Evolutionary conservation across 2,113 vertebrate species (phyloP), one percentile per base, ranked within the genome.

Genomic region (Rhinolophus sinicus): DNA sequence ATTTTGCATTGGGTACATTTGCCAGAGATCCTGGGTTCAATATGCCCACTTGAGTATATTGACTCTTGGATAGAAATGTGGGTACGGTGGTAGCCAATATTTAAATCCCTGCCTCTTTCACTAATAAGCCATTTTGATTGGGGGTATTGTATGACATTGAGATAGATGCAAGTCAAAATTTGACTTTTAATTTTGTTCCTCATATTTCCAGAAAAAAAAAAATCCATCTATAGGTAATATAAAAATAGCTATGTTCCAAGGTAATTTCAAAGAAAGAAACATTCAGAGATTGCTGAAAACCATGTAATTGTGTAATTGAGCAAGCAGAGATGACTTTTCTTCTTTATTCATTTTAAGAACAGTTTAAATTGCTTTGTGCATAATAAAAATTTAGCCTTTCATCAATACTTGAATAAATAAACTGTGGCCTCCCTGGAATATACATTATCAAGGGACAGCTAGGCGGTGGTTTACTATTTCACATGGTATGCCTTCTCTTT

Each of bases 341-440:
- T 91, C 60, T 90, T 62, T 82, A 90, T 89, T 91, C 72, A 85
- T 95, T 96, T 93, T 91, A 94, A 96, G 81, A 85, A 93, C 18
- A 82, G 33, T 95, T 95, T 96, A 96, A 93, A 89, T 96, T 86
- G 91, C 50, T 78, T 95, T 84, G 47, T 86, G 33, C 82, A 83
- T 91, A 95, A 97, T 95, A 94, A 96, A 97, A 96, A 83, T 87
- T 89, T 93, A 96, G 93, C 52, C 85, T 96, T 94, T 94, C 52
- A 86, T 95, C 90, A 97, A 96, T 97, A 96, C 72, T 94, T 93
- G 88, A 30, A 94, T 93, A 94, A 96, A 92, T 95, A 92, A 93
- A 84, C 69, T 76, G 54, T 11, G 54, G 40, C 33, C 54, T 95
- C 75, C 56, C 24, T 80, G 83, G 70, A 89, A 82, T 96, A 92